Base-by-base conservation (phyloP, 2,797 vertebrate species). In the Gambusia yucatana region DNA sequence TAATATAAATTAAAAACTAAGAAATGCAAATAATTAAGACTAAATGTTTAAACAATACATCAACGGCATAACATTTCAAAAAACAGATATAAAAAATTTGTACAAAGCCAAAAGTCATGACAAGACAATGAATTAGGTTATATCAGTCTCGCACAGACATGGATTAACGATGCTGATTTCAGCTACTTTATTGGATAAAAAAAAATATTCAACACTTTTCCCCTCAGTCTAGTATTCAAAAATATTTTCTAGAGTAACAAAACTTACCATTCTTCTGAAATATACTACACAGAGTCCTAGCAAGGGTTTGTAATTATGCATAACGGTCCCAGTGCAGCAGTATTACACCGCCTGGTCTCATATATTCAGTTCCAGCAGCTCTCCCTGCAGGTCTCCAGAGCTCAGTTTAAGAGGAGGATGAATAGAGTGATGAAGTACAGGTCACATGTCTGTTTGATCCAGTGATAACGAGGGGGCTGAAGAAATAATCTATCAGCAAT, bases 401-500 rank as follows among this genome's bases (percentile, higher is more conserved):
- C 93, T 94, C 88, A 67, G 91, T 93, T 94, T 93, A 94, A 93
- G 88, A 92, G 91, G 87, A 92, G 87, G 90, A 93, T 95, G 92
- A 95, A 95, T 94, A 87, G 90, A 89, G 89, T 94, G 93, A 94
- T 94, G 93, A 95, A 94, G 94, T 95, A 84, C 67, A 63, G 93
- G 94, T 95, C 93, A 94, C 93, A 94, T 89, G 92, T 95, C 93
- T 93, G 91, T 94, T 94, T 95, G 93, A 94, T 94, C 94, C 92
- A 93, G 95, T 93, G 93, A 95, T 94, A 95, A 95, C 90, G 93
- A 94, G 94, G 93, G 92, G 93, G 93, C 91, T 94, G 92, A 91
- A 94, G 91, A 95, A 94, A 95, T 95, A 94, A 96, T 95, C 93
- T 94, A 95, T 95, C 93, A 93, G 93, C 93, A 94, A 94, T 95